Evolutionary conservation across 2,888 invertebrate genomes (phyloP).

Genomic region (Syritta pipiens): DNA sequence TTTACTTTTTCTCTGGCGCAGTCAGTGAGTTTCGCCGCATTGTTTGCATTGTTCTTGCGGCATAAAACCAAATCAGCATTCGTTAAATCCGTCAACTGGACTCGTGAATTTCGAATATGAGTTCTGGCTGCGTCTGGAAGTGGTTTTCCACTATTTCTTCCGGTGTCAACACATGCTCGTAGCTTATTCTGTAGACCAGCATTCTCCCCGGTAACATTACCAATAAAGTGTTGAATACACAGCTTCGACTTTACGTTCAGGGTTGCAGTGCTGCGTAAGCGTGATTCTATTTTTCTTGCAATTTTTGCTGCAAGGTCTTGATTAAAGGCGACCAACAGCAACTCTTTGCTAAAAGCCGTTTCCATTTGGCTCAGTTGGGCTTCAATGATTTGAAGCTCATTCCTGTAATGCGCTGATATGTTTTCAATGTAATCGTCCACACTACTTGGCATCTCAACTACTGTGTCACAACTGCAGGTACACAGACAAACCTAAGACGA

Average conservation of each 20-base stretch:
- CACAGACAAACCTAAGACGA: not conserved
- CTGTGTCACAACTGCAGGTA: not conserved
- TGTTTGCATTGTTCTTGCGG: slow-evolving; percentile 43
- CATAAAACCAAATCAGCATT: slow-evolving; percentile 30
- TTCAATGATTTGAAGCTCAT: slow-evolving; percentile 48
- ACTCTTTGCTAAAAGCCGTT: slow-evolving; percentile 14
- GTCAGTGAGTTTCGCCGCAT: slow-evolving; percentile 31
- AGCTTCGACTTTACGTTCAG: slow-evolving; percentile 43
- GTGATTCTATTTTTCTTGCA: slow-evolving; percentile 38
- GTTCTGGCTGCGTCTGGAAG: slow-evolving; percentile 26
- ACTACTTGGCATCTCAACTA: slow-evolving; percentile 1
- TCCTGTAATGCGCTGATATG: slow-evolving; percentile 49
- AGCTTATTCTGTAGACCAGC: slow-evolving; percentile 38
- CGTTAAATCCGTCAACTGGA: slow-evolving; percentile 23
- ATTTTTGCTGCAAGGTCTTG: slow-evolving; percentile 35
- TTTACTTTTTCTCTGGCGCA: slow-evolving; percentile 46
- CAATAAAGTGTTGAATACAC: slow-evolving; percentile 50
- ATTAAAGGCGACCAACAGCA: slow-evolving; percentile 21
- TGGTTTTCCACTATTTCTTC: slow-evolving; percentile 3
- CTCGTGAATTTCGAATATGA: slow-evolving; percentile 29
- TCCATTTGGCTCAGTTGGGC: slow-evolving; percentile 31
- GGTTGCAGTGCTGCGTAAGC: slow-evolving; percentile 37
- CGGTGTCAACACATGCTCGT: slow-evolving; percentile 40
- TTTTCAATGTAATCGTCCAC: slow-evolving; percentile 54
- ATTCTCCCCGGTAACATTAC: slow-evolving; percentile 44